Conservation (phyloP, 2,113 vertebrate species). For the Trematomus loennbergii region DNA sequence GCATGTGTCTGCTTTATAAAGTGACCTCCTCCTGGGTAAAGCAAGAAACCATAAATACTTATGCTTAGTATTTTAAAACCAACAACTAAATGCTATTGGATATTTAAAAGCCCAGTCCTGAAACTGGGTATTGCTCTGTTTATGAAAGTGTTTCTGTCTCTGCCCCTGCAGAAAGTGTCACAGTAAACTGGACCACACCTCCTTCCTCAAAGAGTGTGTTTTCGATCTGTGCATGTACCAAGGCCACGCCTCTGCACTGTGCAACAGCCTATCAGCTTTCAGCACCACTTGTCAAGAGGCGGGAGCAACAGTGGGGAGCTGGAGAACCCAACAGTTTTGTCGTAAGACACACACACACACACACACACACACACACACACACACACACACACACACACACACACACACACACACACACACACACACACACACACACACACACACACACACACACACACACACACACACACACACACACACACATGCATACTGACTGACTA, state of each 20-base stretch:
- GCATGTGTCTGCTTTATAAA: neutral
- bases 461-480: too few relatives aligned
- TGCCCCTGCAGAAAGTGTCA: constrained; percentile 35
- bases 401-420: too few relatives aligned
- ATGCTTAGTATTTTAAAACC: neutral
- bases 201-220: constrained; percentile 27
- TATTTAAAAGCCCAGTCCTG: neutral
- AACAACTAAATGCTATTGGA: neutral
- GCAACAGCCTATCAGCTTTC: constrained; percentile 43
- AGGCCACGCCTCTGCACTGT: constrained; percentile 34
- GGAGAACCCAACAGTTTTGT: constrained; percentile 23
- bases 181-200: constrained; percentile 15
- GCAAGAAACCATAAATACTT: neutral
- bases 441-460: too few relatives aligned
- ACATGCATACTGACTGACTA: too few relatives aligned
- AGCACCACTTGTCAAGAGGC: constrained; percentile 39
- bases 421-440: too few relatives aligned
- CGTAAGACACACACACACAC: constrained; percentile 30
- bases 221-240: constrained; percentile 43
- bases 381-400: neutral
- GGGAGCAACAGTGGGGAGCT: constrained; percentile 14
- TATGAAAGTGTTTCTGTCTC: neutral
- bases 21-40: neutral
- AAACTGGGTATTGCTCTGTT: neutral
- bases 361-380: neutral